phyloP scores from a whole-genome alignment of 2,888 invertebrate species.

The Acronicta alni region DNA sequence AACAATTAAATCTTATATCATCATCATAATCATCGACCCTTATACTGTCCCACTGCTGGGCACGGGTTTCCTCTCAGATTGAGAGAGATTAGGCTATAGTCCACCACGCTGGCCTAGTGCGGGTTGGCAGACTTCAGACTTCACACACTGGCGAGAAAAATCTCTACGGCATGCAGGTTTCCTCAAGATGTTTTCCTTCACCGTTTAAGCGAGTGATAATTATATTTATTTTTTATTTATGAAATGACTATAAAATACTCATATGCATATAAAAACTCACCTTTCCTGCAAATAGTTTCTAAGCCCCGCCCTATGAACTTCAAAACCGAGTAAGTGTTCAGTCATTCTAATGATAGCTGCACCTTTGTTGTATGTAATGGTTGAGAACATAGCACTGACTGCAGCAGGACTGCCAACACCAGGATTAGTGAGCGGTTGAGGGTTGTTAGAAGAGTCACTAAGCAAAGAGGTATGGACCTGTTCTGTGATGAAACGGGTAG shows the following conservation, averaged over 20 bases:
- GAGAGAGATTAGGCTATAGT: no score
- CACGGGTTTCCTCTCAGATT: no score
- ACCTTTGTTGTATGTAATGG: conserved; percentile 92
- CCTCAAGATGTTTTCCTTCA: no score
- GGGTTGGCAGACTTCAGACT: no score
- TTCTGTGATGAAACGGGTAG: conserved; percentile 92
- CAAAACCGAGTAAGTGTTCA: conserved; percentile 89
- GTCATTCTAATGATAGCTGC: conserved; percentile 92
- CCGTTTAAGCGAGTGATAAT: no score
- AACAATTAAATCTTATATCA: background rate
- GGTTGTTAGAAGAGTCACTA: conserved; percentile 88
- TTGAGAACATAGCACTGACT: conserved; percentile 90
- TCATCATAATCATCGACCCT: no score
- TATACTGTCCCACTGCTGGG: no score
- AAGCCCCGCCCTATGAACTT: conserved; percentile 87
- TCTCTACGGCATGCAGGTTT: no score
- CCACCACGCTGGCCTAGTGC: no score
- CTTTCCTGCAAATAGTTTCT: conserved; percentile 82
- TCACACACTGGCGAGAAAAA: no score
- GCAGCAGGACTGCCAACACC: conserved; percentile 88
- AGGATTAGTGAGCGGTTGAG: conserved; percentile 89
- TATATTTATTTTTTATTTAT: no score
- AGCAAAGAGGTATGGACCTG: conserved; percentile 91
- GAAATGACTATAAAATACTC: no score
- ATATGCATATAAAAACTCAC: conserved; percentile 12